phyloP scores from a whole-genome alignment of 2,113 vertebrate genomes.

The Calyptomena viridis region DNA sequence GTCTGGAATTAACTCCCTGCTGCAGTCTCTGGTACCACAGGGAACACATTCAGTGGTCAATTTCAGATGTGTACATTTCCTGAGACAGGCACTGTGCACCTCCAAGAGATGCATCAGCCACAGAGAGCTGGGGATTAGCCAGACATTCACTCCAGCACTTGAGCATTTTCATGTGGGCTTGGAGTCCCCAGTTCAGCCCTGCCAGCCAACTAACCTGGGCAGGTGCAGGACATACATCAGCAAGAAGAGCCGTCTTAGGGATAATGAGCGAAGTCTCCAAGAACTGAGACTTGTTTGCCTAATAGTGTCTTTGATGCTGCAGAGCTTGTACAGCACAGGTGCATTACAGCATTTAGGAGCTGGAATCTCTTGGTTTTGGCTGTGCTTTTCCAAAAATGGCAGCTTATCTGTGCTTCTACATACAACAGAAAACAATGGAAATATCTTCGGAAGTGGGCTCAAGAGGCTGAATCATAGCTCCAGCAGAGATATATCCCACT shows the following conservation, averaged over 20 bases:
- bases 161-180: background rate
- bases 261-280: background rate
- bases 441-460: slow-evolving; percentile 9
- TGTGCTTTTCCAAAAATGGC: background rate
- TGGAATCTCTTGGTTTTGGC: background rate
- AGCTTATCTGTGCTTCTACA: background rate
- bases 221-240: background rate
- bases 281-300: background rate
- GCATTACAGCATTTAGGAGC: background rate
- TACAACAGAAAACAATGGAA: slow-evolving; percentile 25
- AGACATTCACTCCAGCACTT: background rate
- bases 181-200: background rate
- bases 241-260: background rate
- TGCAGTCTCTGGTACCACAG: background rate
- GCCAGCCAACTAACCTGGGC: background rate
- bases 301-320: background rate
- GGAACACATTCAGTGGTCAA: background rate
- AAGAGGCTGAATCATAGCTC: slow-evolving; percentile 31
- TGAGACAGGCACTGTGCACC: background rate
- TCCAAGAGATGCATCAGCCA: background rate
- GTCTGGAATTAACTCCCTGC: background rate
- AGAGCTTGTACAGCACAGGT: background rate
- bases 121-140: background rate
- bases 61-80: background rate
- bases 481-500: slow-evolving; percentile 42